Percentiles rank a stretch among this genome's conserved stretches.
Evolutionary conservation across 2,797 vertebrate genomes (phyloP).

Genomic region (Psittacula derbiana): DNA sequence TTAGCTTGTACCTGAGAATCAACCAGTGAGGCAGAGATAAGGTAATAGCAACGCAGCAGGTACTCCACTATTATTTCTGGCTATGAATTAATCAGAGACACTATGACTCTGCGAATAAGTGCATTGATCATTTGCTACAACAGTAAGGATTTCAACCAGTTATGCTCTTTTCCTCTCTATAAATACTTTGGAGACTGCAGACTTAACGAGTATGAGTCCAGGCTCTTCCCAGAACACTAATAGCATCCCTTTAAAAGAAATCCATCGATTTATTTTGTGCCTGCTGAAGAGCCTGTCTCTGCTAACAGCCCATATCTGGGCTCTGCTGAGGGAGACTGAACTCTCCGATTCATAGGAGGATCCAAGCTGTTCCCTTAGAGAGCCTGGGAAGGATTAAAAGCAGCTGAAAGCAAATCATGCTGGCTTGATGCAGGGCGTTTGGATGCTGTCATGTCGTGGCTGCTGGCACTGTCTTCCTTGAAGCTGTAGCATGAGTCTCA

Average conservation of each 20-base stretch:
- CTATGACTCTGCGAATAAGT: not conserved
- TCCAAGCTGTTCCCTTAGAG: not conserved
- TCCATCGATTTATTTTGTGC: not conserved
- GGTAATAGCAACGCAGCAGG: slow-evolving; percentile 13
- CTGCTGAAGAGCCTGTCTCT: not conserved
- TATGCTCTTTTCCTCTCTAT: not conserved
- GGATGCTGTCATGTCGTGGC: not conserved
- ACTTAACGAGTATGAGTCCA: not conserved
- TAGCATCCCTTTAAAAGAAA: not conserved
- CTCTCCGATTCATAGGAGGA: not conserved
- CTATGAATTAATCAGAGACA: slow-evolving; percentile 44
- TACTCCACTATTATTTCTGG: slow-evolving; percentile 31
- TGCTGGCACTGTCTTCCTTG: not conserved
- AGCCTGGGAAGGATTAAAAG: slow-evolving; percentile 13
- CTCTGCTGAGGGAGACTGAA: not conserved
- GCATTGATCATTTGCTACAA: slow-evolving; percentile 45
- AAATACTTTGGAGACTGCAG: slow-evolving; percentile 40
- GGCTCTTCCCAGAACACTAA: slow-evolving; percentile 45
- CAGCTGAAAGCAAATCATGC: not conserved
- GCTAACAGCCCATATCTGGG: not conserved
- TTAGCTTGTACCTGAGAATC: slow-evolving; percentile 28
- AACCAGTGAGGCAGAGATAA: slow-evolving; percentile 49
- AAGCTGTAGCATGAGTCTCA: not conserved
- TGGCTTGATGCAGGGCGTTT: not conserved
- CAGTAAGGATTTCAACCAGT: slow-evolving; percentile 25